Conservation (phyloP, 2,888 invertebrate species). For the Thyatira batis region DNA sequence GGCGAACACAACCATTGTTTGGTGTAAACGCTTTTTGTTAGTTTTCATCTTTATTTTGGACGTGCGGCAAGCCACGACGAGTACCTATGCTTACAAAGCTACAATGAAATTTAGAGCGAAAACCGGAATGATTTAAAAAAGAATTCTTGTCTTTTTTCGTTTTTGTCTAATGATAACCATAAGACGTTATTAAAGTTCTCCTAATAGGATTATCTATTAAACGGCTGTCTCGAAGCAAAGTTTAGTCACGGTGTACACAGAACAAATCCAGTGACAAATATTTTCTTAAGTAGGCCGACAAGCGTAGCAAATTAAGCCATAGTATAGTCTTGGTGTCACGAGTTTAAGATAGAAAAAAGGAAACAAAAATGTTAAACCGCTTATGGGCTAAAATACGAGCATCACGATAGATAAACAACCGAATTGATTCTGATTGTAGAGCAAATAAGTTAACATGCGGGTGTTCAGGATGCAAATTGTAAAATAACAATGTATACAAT, state of each 20-base stretch:
- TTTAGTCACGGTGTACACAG: conserved; percentile 49
- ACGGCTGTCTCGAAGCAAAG: conserved; percentile 32
- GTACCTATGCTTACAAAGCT: conserved; percentile 7
- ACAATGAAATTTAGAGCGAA: conserved; percentile 7
- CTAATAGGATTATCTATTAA: conserved; percentile 32
- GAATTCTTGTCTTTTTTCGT: background rate
- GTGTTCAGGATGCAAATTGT: conserved; percentile 54
- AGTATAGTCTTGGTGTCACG: conserved; percentile 30
- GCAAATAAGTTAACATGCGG: conserved; percentile 48
- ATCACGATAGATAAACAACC: conserved; percentile 34
- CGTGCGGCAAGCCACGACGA: conserved; percentile 19
- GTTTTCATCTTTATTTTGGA: conserved; percentile 48
- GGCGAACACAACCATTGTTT: conserved; percentile 56
- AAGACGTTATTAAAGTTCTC: background rate
- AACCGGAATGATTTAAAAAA: background rate
- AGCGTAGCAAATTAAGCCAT: conserved; percentile 41
- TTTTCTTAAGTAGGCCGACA: conserved; percentile 53
- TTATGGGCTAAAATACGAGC: conserved; percentile 28
- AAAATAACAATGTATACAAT: conserved; percentile 47
- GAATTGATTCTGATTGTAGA: conserved; percentile 19
- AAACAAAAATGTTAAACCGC: conserved; percentile 25
- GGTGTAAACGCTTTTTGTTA: conserved; percentile 48
- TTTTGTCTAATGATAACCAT: background rate
- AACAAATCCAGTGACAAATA: conserved; percentile 57
- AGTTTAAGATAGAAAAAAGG: conserved; percentile 18